A percentile compares a stretch with the other conserved stretches of the same genome.
These are phyloP conservation scores for Tachystola acroxantha DNA, from an alignment of 2,888 invertebrate genomes.

Conservation along the genomic window DNA sequence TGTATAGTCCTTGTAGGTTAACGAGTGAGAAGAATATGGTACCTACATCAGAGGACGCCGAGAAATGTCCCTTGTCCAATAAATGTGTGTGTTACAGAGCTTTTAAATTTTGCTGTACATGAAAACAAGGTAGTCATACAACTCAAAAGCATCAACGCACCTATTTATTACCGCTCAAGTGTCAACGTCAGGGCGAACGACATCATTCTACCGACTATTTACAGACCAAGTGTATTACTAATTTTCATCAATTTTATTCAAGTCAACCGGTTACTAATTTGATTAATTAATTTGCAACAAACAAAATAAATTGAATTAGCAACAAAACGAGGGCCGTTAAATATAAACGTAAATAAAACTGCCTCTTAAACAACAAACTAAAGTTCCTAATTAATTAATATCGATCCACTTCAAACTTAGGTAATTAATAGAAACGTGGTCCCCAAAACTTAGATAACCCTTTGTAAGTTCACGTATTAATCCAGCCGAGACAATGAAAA, in stretches of 20 bases:
- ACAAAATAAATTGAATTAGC: conserved; percentile 7
- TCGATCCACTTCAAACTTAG: conserved; percentile 53
- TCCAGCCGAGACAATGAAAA: conserved; percentile 58
- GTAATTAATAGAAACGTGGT: conserved; percentile 71
- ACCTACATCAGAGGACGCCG: too few relatives aligned
- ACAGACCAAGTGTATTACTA: too few relatives aligned
- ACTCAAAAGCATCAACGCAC: too few relatives aligned
- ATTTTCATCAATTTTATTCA: background rate
- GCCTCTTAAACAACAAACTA: conserved; percentile 25
- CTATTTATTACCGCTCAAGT: too few relatives aligned
- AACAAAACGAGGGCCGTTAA: conserved; percentile 15
- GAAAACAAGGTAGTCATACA: too few relatives aligned
- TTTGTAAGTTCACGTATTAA: conserved; percentile 69
- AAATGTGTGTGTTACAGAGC: too few relatives aligned
- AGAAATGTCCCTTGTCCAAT: too few relatives aligned
- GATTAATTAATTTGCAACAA: conserved; percentile 10
- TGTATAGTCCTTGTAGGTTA: background rate
- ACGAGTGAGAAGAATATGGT: too few relatives aligned
- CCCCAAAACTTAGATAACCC: conserved; percentile 66
- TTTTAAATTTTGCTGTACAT: too few relatives aligned
- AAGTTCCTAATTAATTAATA: conserved; percentile 64
- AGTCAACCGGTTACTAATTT: background rate
- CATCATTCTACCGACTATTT: too few relatives aligned
- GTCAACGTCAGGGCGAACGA: too few relatives aligned
- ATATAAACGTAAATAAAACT: conserved; percentile 17